Conservation (phyloP, 1,140 invertebrate genomes). For the Hypothenemus hampei region DNA sequence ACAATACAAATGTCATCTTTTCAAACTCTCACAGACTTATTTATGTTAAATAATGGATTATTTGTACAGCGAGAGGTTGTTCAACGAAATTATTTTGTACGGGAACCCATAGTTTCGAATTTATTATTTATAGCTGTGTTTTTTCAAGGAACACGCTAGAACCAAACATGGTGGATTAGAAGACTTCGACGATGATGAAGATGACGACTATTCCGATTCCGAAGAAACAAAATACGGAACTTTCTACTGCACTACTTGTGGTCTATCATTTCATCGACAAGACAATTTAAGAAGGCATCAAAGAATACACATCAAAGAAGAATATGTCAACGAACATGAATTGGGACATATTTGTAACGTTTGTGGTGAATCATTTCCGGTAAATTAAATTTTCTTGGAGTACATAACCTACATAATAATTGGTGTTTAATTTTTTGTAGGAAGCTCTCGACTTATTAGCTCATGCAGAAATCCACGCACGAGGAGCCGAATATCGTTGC, state of each 20-base stretch:
- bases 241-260: conserved; percentile 70
- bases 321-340: conserved; percentile 37
- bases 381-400: not conserved
- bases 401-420: not conserved
- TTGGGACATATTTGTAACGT: conserved; percentile 63
- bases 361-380: conserved; percentile 67
- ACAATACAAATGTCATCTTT: no score
- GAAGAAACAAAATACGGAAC: conserved; percentile 64
- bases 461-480: conserved; percentile 68
- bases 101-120: no score
- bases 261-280: conserved; percentile 67
- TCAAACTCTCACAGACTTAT: no score
- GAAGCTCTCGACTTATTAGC: conserved; percentile 68
- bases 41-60: no score
- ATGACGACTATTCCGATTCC: conserved; percentile 53
- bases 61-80: no score
- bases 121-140: no score
- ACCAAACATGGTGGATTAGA: conserved; percentile 45
- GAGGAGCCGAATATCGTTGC: conserved; percentile 54
- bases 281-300: conserved; percentile 67
- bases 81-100: no score
- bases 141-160: conserved; percentile 54
- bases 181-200: conserved; percentile 48
- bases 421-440: conserved; percentile 4
- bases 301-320: conserved; percentile 49